Base-by-base conservation (phyloP, 1,140 invertebrate genomes). In the Zaprionus nigranus region DNA sequence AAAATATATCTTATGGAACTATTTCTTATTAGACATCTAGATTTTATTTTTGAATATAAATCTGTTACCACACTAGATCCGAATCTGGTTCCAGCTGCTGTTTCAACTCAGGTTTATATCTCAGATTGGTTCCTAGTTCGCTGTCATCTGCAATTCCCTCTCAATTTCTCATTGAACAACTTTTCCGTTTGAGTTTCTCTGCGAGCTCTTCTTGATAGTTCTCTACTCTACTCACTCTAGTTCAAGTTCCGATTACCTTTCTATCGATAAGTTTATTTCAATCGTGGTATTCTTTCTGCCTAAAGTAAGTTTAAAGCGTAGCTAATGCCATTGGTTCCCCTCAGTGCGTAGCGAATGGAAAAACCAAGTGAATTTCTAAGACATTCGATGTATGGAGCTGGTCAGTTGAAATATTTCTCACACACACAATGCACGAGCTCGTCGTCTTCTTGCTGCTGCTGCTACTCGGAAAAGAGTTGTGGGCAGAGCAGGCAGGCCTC, bases 401-500 rank as follows among this genome's bases (percentile, higher is more conserved):
- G 12, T 51, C 20, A 51, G 20, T 51, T 51, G 1, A 51, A 24
- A 13, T 1, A 13, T 13, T 13, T 20, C 11, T 22, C 11, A 5
- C 12, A 3, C 11, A 12, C 24, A 30, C 24, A 57, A 76, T 71
- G 67, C 15, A 24, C 9, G 11, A 24, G 12, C 46, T 22, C 62
- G 20, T 9, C 36, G 1, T 1, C 15, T 60, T 46, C 43, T 20
- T 54, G 26, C 3, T 85, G 30, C 13, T 81, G 0, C 34, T 86
- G 0, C 34, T n/a, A n/a, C n/a, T 11, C 7, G 15, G 9, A 22
- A 40, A 26, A 5, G 3, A 7, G 17, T 20, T 26, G 3, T 1
- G 49, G 1, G 13, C 24, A 9, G 11, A 38, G 43, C 5, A 66
- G 5, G 15, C 53, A 59, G 82, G 61, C 75, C 73, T 66, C 46